These are phyloP conservation scores for Rhynchonycteris naso DNA, from an alignment of 2,797 vertebrate genomes.

Conservation along the genomic window DNA sequence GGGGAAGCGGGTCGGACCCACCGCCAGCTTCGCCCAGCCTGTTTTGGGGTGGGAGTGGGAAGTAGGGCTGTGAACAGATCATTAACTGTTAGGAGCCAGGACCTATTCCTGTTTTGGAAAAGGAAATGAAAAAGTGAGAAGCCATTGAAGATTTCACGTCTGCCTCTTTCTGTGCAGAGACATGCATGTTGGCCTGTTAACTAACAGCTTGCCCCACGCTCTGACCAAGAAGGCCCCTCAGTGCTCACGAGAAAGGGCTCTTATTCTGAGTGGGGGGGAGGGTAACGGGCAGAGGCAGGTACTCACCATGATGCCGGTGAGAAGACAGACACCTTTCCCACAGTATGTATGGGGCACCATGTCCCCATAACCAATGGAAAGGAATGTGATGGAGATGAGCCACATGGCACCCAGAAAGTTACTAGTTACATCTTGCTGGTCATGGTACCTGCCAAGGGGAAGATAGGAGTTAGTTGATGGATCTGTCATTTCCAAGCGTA, in stretches of 20 bases:
- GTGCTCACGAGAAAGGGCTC: rapidly evolving
- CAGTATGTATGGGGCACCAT: slow-evolving; percentile 99
- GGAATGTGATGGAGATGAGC: slow-evolving; percentile 99
- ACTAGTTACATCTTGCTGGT: slow-evolving; percentile 98
- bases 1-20: too few relatives aligned
- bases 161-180: background rate
- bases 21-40: background rate
- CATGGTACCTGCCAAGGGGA: slow-evolving; percentile 92
- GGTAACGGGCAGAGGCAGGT: background rate
- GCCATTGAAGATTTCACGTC: background rate
- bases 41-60: too few relatives aligned
- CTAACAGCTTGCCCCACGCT: background rate
- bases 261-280: rapidly evolving
- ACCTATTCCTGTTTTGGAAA: background rate
- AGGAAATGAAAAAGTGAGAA: background rate
- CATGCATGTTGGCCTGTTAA: rapidly evolving
- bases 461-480: background rate
- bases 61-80: background rate
- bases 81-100: background rate
- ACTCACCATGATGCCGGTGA: slow-evolving; percentile 99
- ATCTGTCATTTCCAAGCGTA: rapidly evolving
- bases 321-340: slow-evolving; percentile 97
- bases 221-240: background rate
- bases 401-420: slow-evolving; percentile 99
- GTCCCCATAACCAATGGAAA: slow-evolving; percentile 98